Evolutionary conservation across 2,888 invertebrate species (phyloP), one percentile per base, ranked within the genome.

Genomic region (Habrosyne pyritoides): DNA sequence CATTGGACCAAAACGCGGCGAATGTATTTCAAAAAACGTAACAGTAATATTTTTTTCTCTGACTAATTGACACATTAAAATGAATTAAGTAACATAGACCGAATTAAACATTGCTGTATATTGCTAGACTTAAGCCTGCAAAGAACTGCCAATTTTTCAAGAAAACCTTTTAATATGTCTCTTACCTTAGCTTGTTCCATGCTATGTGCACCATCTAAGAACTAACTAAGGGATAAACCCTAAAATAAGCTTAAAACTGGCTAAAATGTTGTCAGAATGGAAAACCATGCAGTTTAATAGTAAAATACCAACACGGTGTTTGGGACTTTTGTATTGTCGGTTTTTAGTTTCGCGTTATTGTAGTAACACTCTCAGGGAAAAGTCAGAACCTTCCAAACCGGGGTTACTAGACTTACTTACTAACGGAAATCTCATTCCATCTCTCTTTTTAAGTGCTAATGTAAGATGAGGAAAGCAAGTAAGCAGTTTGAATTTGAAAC

Each of bases 401-500:
- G 82, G 83, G 83, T 83, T 82, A 86, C 81, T 84, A 82, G 81
- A 82, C 79, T 81, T 82, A 58, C n/a, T 57, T 66, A 66, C 70
- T 69, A 71, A 67, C 59, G 63, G 71, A 69, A 73, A 62, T 71
- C 69, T 52, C 54, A 55, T 58, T 62, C 72, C 74, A 61, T 83
- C 86, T 79, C 86, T 79, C 80, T 77, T 71, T 83, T 72, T 66
- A 56, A 61, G 68, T 60, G 59, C 57, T 60, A 53, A 66, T 53
- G 62, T 59, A 57, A 72, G 81, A 86, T 69, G 71, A 80, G 77
- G 90, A 89, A 68, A 71, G 70, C 63, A 66, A 75, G 79, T 70
- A 69, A 69, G 75, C 80, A 84, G 79, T 83, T 77, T 81, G 76
- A 85, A 83, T 85, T 86, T 86, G 83, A 85, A 86, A 83, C 83